Conservation (phyloP, 1,140 invertebrate species). For the Zaprionus camerounensis region DNA sequence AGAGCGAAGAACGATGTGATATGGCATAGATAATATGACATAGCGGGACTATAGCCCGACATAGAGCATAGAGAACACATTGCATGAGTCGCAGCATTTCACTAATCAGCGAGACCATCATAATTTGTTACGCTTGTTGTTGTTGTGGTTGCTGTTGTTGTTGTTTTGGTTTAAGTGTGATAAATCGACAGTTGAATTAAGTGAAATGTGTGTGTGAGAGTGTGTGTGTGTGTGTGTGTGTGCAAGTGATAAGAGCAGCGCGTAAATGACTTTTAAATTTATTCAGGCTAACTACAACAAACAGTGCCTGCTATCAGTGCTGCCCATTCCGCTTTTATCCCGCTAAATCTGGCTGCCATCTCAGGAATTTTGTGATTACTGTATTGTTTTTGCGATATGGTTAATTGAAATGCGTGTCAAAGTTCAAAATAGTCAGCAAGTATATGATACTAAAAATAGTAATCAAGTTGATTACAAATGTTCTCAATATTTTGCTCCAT, state of each 20-base stretch:
- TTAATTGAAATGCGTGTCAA: not conserved
- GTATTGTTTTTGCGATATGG: not conserved
- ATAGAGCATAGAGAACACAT: constrained; percentile 6
- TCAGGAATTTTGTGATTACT: not conserved
- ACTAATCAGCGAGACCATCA: constrained; percentile 62
- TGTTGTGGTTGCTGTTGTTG: constrained; percentile 16
- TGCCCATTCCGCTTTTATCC: not conserved
- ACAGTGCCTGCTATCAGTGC: not conserved
- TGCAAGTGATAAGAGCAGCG: constrained; percentile 7
- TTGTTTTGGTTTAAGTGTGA: constrained; percentile 68
- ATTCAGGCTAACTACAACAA: constrained; percentile 27
- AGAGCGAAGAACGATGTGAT: not conserved
- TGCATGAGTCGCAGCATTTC: constrained; percentile 59
- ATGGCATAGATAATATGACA: too few species aligned
- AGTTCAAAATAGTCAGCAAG: not conserved
- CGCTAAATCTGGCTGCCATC: not conserved
- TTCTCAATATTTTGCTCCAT: too few species aligned
- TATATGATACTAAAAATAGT: too few species aligned
- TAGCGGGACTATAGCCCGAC: not conserved
- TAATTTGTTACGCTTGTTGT: constrained; percentile 28
- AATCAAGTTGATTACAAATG: too few species aligned
- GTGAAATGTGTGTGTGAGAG: constrained; percentile 49
- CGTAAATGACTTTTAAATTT: constrained; percentile 24
- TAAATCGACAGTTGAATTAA: constrained; percentile 82
- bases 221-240: constrained; percentile 16